These are phyloP conservation scores for Eupithecia pulchellata DNA, from an alignment of 2,888 invertebrate genomes.

Conservation along the genomic window DNA sequence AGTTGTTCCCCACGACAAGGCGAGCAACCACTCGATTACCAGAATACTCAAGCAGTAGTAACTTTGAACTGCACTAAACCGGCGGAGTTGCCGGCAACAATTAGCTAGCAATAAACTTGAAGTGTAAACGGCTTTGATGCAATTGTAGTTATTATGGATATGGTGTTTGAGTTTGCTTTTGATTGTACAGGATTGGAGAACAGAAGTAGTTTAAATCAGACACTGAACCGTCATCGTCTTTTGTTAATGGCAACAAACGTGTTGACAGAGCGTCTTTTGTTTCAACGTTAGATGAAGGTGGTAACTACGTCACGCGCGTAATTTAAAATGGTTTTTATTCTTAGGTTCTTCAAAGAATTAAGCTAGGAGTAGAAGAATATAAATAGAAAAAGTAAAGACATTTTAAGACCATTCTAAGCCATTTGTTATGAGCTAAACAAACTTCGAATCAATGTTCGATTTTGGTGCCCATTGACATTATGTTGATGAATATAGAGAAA, in stretches of 20 bases:
- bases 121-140: conserved; percentile 21
- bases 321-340: not conserved
- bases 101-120: conserved; percentile 47
- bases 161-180: not conserved
- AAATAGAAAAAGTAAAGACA: not conserved
- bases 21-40: conserved; percentile 43
- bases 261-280: not conserved
- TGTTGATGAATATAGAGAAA: not conserved
- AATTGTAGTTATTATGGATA: conserved; percentile 13
- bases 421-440: not conserved
- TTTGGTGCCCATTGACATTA: not conserved
- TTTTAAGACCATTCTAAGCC: not conserved
- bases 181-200: not conserved
- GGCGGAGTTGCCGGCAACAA: conserved; percentile 51
- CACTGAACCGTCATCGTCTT: not conserved
- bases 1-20: conserved; percentile 25
- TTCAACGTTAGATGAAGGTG: not conserved
- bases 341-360: not conserved
- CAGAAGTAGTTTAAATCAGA: not conserved
- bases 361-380: not conserved
- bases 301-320: not conserved
- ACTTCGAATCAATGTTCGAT: not conserved
- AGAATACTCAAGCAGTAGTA: conserved; percentile 37
- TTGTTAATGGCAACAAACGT: too few species aligned
- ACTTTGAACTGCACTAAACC: conserved; percentile 34